Evolutionary conservation across 2,113 vertebrate genomes (phyloP).

Genomic region (Mesembrinibis cayennensis): DNA sequence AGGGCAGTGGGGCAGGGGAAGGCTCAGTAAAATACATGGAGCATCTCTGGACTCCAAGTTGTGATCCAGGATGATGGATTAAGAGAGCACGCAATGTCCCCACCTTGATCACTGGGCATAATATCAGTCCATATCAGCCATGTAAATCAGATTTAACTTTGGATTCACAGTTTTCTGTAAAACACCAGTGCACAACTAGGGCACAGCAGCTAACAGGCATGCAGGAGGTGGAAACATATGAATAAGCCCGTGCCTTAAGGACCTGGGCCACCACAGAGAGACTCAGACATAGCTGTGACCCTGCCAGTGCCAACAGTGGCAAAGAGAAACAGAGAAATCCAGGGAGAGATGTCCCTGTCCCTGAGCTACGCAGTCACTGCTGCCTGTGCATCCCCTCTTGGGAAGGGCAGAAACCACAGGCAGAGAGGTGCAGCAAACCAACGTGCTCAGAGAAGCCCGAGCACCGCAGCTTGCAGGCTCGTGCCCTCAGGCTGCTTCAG

Average conservation of each 20-base stretch:
- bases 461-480: fast-evolving
- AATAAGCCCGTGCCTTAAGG: not conserved
- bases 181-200: not conserved
- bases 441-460: not conserved
- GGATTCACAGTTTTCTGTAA: not conserved
- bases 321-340: not conserved
- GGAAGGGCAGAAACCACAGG: not conserved
- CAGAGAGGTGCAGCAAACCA: not conserved
- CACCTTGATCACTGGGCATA: not conserved
- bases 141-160: not conserved
- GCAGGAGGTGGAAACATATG: fast-evolving
- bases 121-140: not conserved
- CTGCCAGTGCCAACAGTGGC: not conserved
- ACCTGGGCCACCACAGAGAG: not conserved
- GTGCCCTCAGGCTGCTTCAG: not conserved
- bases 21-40: not conserved
- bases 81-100: not conserved
- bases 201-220: not conserved
- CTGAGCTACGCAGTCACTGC: fast-evolving
- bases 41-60: not conserved
- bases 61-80: not conserved
- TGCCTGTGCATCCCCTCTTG: not conserved
- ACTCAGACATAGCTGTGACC: not conserved
- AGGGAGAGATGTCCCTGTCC: not conserved
- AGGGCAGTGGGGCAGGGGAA: too few relatives aligned